These are phyloP conservation scores for Papilio glaucus DNA, from an alignment of 1,140 invertebrate species.

Conservation along the genomic window DNA sequence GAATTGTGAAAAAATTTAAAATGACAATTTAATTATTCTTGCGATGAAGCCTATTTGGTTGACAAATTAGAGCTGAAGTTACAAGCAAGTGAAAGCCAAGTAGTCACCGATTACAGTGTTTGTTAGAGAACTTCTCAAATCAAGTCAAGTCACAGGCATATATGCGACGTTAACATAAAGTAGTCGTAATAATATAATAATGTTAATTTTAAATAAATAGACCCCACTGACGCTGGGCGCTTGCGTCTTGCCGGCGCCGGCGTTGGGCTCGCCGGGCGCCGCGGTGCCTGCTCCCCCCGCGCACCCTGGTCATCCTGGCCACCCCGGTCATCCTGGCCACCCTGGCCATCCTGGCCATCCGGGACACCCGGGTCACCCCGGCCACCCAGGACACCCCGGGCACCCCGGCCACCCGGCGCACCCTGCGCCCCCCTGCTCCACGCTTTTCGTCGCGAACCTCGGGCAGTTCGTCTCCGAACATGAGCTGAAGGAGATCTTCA, in stretches of 20 bases:
- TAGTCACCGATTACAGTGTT: too few relatives aligned
- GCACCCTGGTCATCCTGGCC: conserved; percentile 92
- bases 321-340: too few relatives aligned
- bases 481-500: conserved; percentile 98
- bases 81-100: too few relatives aligned
- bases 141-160: too few relatives aligned
- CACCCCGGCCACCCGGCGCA: conserved; percentile 91
- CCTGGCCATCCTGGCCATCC: conserved; percentile 88
- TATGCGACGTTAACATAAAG: background rate
- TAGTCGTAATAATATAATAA: background rate
- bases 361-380: conserved; percentile 44
- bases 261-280: conserved; percentile 93
- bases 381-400: conserved; percentile 85
- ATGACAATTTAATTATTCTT: too few relatives aligned
- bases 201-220: conserved; percentile 70
- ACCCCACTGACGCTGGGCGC: conserved; percentile 91
- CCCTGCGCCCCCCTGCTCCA: conserved; percentile 96
- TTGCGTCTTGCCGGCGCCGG: conserved; percentile 90
- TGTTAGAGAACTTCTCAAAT: too few relatives aligned
- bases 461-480: conserved; percentile 98
- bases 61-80: too few relatives aligned
- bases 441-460: conserved; percentile 98
- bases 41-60: too few relatives aligned
- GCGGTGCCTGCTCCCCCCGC: conserved; percentile 90
- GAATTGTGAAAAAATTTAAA: too few relatives aligned